A percentile compares a stretch with the other conserved stretches of the same genome.
Conservation (phyloP, 2,113 vertebrate genomes). For the Oophaga pumilio region DNA sequence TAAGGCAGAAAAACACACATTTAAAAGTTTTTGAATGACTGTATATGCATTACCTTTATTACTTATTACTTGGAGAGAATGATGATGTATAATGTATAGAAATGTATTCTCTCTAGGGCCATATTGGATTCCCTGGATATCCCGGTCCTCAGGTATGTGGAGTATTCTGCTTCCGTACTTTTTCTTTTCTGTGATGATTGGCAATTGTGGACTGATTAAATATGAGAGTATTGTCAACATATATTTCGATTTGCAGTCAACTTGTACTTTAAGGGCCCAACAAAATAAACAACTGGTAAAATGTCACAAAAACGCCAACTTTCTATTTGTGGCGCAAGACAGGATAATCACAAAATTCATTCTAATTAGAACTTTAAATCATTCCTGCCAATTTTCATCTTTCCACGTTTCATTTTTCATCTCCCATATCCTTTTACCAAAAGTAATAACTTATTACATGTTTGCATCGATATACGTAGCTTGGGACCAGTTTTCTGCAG, state of each 20-base stretch:
- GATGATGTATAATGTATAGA: neutral
- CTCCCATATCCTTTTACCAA: no score
- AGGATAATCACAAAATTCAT: neutral
- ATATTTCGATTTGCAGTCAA: neutral
- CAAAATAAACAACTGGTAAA: neutral
- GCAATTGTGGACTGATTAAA: neutral
- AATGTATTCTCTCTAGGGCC: constrained; percentile 70
- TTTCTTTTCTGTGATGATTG: neutral
- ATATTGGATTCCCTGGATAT: constrained; percentile 79
- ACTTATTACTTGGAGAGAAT: neutral
- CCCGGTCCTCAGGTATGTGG: constrained; percentile 76
- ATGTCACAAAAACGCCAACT: neutral
- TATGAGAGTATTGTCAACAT: neutral
- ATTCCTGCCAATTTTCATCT: no score
- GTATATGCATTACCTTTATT: neutral
- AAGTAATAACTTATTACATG: no score
- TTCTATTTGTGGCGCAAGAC: neutral
- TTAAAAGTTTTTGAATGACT: neutral
- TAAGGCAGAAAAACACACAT: no score
- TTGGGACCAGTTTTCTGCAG: no score
- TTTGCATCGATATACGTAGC: no score
- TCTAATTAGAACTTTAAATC: neutral
- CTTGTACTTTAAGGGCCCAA: neutral
- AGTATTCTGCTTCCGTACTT: neutral
- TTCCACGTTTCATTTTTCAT: no score